Conservation (phyloP, 2,888 invertebrate species). For the Corbicula japonica region DNA sequence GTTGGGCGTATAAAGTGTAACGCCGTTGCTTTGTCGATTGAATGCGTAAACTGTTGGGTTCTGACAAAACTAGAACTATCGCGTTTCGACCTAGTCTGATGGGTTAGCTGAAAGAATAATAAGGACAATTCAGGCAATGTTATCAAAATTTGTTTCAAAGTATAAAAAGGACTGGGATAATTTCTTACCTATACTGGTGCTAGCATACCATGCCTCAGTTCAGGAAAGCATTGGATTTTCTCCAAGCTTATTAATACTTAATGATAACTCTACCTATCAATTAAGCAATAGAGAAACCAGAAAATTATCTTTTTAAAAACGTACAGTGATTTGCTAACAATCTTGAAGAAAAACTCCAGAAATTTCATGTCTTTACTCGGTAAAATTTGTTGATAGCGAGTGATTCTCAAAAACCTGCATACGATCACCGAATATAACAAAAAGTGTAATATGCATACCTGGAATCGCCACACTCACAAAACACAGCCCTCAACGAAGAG, state of each 20-base stretch:
- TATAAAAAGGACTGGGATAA: too few species aligned
- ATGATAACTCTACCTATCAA: conserved; percentile 48
- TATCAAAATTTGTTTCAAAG: too few species aligned
- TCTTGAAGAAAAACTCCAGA: conserved; percentile 7
- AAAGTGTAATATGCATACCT: conserved; percentile 12
- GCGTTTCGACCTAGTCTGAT: conserved; percentile 48
- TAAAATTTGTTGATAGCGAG: conserved; percentile 13
- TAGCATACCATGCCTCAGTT: conserved; percentile 49
- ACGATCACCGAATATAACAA: conserved; percentile 23
- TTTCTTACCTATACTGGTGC: too few species aligned
- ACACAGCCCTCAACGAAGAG: too few species aligned
- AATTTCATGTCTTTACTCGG: conserved; percentile 26
- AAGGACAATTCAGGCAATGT: too few species aligned
- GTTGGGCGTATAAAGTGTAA: conserved; percentile 43
- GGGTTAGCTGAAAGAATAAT: conserved; percentile 61
- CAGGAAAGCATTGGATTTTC: conserved; percentile 46
- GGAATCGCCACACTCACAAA: too few species aligned
- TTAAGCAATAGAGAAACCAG: conserved; percentile 24
- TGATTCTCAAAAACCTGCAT: conserved; percentile 14
- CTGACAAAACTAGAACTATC: conserved; percentile 57
- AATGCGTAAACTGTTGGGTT: conserved; percentile 48
- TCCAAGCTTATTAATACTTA: conserved; percentile 48
- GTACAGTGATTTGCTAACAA: conserved; percentile 1
- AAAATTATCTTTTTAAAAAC: background rate
- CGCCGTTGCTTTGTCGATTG: conserved; percentile 53